Evolutionary conservation across 92 coral and sea anemone species (phyloP).

Genomic region (Siderastrea siderea): DNA sequence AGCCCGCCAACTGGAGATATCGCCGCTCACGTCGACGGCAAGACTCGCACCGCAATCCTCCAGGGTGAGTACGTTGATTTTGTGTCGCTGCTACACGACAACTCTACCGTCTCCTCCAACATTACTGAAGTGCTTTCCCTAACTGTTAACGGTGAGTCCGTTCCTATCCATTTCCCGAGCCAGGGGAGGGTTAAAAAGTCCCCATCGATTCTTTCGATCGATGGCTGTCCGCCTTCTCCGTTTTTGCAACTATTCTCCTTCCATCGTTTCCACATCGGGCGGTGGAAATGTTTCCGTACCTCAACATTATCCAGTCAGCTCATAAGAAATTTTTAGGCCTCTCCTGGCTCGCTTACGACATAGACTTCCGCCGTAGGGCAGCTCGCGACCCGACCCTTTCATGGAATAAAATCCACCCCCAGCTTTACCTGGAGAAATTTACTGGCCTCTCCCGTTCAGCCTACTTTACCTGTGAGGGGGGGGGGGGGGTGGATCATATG

Average conservation of each 20-base stretch:
- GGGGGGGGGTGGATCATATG: not conserved
- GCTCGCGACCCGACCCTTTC: not conserved
- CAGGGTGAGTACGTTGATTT: slow-evolving; percentile 17
- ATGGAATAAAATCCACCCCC: not conserved
- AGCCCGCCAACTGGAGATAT: not conserved
- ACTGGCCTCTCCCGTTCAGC: not conserved
- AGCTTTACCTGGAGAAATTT: slow-evolving; percentile 9
- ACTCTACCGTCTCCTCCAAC: not conserved
- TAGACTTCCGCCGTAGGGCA: slow-evolving; percentile 7
- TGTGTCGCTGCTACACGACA: not conserved
- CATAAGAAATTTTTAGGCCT: slow-evolving; percentile 18
- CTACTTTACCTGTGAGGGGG: not conserved
- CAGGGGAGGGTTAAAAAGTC: slow-evolving; percentile 11
- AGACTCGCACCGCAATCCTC: not conserved
- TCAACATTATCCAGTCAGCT: not conserved
- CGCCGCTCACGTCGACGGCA: not conserved
- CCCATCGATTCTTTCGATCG: slow-evolving; percentile 11
- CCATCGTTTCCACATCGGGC: not conserved
- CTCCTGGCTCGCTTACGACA: slow-evolving; percentile 20
- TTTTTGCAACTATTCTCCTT: not conserved
- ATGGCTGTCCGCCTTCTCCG: slow-evolving; percentile 6
- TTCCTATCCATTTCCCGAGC: slow-evolving; percentile 1
- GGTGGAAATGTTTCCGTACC: not conserved
- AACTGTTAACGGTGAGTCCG: not conserved
- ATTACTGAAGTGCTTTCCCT: not conserved